Conservation (phyloP, 2,888 invertebrate genomes). For the Lasioglossum calceatum region DNA sequence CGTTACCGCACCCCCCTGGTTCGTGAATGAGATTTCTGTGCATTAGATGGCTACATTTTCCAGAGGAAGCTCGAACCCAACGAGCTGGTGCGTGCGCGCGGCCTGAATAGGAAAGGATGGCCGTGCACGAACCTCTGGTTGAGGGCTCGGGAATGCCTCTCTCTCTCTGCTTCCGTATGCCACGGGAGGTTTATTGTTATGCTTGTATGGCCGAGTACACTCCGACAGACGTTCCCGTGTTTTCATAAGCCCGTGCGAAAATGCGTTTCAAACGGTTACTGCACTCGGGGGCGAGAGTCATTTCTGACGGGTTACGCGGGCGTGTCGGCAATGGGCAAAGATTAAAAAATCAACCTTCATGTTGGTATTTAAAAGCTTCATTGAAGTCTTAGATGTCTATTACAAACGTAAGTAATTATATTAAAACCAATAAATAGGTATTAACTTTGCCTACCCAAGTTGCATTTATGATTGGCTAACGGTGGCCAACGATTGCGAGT, state of each 20-base stretch:
- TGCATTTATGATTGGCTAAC: too few species aligned
- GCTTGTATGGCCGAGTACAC: constrained; percentile 64
- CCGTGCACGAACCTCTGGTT: background rate
- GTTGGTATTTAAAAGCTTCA: background rate
- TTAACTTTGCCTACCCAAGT: too few species aligned
- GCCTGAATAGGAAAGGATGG: background rate
- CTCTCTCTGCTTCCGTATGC: constrained; percentile 61
- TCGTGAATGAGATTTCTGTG: constrained; percentile 41
- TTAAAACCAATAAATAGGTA: too few species aligned
- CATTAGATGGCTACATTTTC: constrained; percentile 47
- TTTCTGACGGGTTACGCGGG: background rate
- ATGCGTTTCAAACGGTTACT: constrained; percentile 27
- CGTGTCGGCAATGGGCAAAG: background rate
- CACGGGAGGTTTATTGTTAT: constrained; percentile 69
- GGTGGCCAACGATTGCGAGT: too few species aligned
- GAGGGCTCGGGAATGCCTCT: constrained; percentile 57
- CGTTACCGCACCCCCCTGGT: background rate
- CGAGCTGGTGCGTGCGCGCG: background rate
- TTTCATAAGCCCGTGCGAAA: constrained; percentile 22
- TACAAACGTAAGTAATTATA: background rate
- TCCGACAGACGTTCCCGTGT: constrained; percentile 34
- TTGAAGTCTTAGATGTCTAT: constrained; percentile 4
- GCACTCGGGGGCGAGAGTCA: background rate
- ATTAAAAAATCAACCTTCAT: background rate
- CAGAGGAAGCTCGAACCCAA: constrained; percentile 29